Evolutionary conservation across 2,797 vertebrate genomes (phyloP).

Genomic region (Gambusia yucatana): DNA sequence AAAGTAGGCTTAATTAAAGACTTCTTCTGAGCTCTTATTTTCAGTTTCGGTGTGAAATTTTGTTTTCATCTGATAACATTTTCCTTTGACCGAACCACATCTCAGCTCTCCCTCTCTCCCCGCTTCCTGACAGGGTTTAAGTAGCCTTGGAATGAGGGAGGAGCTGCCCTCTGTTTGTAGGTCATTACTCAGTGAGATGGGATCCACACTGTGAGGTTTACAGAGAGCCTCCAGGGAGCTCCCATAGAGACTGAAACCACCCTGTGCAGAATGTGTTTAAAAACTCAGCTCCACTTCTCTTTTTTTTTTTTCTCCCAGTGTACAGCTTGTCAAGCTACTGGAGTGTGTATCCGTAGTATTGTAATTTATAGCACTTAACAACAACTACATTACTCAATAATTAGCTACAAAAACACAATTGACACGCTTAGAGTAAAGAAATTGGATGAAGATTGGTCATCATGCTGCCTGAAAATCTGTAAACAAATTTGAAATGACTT

Average conservation of each 20-base stretch:
- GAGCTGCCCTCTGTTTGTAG: slow-evolving; percentile 5
- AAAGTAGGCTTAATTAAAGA: background rate
- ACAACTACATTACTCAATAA: background rate
- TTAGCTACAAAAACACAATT: background rate
- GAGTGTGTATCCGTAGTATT: background rate
- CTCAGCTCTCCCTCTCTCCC: background rate
- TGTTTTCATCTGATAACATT: background rate
- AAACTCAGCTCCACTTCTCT: slow-evolving; percentile 5
- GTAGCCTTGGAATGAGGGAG: background rate
- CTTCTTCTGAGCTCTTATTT: background rate
- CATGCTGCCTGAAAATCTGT: background rate
- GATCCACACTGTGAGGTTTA: slow-evolving; percentile 38
- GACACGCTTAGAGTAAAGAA: background rate
- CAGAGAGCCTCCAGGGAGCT: slow-evolving; percentile 8
- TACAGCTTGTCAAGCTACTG: background rate
- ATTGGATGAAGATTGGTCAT: background rate
- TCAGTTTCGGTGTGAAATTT: background rate
- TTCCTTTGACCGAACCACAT: background rate
- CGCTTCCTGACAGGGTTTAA: background rate
- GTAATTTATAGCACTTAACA: background rate
- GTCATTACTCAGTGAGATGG: slow-evolving; percentile 18
- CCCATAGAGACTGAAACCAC: slow-evolving; percentile 13
- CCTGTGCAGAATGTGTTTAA: slow-evolving; percentile 10
- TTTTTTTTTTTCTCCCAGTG: background rate
- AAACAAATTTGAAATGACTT: background rate